A percentile compares a stretch with the other conserved stretches of the same genome.
Conservation (phyloP, 2,888 invertebrate species). For the Poecilobothrus nobilitatus region DNA sequence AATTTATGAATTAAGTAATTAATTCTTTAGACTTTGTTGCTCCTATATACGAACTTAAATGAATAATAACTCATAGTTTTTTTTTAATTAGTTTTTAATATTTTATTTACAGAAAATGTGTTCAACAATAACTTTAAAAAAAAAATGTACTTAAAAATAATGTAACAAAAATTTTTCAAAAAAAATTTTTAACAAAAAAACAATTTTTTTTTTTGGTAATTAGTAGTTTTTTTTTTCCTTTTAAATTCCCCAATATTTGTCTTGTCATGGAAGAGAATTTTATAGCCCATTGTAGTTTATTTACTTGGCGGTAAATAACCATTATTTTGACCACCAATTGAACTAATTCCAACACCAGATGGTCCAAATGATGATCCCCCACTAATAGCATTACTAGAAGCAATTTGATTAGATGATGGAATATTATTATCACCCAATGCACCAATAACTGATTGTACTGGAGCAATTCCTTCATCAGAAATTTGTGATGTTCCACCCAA, state of each 20-base stretch:
- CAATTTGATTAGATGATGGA: background rate
- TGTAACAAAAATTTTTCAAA: background rate
- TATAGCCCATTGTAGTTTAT: background rate
- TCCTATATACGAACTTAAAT: background rate
- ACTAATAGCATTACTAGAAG: background rate
- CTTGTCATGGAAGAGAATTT: background rate
- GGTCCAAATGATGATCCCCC: background rate
- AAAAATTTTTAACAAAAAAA: background rate
- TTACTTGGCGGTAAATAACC: background rate
- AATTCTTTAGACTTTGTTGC: too few relatives aligned
- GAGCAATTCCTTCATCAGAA: slow-evolving; percentile 40
- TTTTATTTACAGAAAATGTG: background rate
- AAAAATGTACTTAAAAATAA: background rate
- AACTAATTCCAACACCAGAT: background rate
- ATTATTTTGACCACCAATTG: background rate
- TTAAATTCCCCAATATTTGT: background rate
- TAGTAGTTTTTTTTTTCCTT: background rate
- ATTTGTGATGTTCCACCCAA: slow-evolving; percentile 40
- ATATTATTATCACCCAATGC: slow-evolving; percentile 28
- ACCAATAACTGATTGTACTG: slow-evolving; percentile 40
- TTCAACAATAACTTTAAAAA: background rate
- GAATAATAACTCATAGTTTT: too few relatives aligned
- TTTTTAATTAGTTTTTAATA: background rate
- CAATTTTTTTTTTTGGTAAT: background rate
- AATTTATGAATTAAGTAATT: too few relatives aligned